A percentile compares a stretch with the other conserved stretches of the same genome.
Evolutionary conservation across 2,888 invertebrate species (phyloP).

Genomic region (Prosapia bicincta): DNA sequence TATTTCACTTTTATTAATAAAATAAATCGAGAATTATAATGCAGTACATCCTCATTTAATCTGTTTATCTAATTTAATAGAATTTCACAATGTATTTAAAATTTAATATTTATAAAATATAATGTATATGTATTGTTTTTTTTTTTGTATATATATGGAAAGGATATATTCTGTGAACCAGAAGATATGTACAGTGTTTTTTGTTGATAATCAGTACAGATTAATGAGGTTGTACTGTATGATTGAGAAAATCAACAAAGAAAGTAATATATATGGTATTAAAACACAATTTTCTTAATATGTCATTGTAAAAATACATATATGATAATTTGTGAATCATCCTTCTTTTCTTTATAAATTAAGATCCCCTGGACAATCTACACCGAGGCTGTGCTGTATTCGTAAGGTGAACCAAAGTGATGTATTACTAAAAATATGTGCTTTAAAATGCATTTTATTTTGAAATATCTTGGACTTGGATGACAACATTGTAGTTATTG

Average conservation of each 20-base stretch:
- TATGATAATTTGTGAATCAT: background rate
- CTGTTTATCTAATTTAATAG: background rate
- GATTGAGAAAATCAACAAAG: background rate
- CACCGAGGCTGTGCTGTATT: background rate
- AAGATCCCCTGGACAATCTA: background rate
- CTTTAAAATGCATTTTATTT: background rate
- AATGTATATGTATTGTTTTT: no score
- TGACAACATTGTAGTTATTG: background rate
- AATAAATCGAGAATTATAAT: background rate
- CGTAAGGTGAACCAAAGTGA: background rate
- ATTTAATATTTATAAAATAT: no score
- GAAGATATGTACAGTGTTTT: background rate
- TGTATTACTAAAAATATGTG: background rate
- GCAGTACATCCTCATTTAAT: background rate
- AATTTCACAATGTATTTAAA: no score
- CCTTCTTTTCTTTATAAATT: background rate
- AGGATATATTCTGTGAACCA: background rate
- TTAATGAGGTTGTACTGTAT: background rate
- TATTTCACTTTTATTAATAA: constrained; percentile 2
- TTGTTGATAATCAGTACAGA: background rate
- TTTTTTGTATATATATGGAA: background rate
- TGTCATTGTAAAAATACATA: constrained; percentile 2
- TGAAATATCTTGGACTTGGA: background rate
- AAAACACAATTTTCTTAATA: background rate
- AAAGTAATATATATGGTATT: background rate